Percentiles rank a stretch among this genome's conserved stretches.
Evolutionary conservation across 2,888 invertebrate species (phyloP).

Genomic region (Limenitis camilla): DNA sequence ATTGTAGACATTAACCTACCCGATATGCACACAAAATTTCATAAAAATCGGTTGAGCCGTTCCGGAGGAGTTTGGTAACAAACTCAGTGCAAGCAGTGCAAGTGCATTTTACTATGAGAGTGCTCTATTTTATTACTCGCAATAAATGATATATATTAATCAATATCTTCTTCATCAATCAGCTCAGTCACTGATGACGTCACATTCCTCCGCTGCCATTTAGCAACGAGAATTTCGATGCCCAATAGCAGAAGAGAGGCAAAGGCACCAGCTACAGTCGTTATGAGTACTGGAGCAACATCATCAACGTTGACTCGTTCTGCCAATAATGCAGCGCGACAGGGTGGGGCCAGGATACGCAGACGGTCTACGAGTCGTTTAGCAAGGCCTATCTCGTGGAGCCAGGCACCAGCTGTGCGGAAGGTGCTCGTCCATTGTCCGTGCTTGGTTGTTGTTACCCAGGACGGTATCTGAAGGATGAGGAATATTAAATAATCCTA

Average conservation of each 20-base stretch:
- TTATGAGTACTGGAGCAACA: constrained; percentile 38
- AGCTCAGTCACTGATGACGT: background rate
- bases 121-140: no score
- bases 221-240: constrained; percentile 39
- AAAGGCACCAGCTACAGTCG: constrained; percentile 36
- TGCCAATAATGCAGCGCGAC: constrained; percentile 50
- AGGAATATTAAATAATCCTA: background rate
- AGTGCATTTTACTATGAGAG: no score
- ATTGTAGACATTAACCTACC: no score
- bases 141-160: background rate
- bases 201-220: constrained; percentile 21
- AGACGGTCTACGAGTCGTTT: constrained; percentile 39
- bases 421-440: constrained; percentile 48
- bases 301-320: constrained; percentile 55
- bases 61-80: no score
- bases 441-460: constrained; percentile 40
- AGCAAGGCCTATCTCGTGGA: constrained; percentile 47
- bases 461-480: constrained; percentile 37
- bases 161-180: background rate
- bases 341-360: constrained; percentile 41
- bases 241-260: constrained; percentile 40
- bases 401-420: constrained; percentile 41
- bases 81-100: no score
- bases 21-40: no score
- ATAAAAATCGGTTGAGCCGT: no score